A percentile compares a stretch with the other conserved stretches of the same genome.
Conservation (phyloP, 2,888 invertebrate species). For the Nomada goodeniana region DNA sequence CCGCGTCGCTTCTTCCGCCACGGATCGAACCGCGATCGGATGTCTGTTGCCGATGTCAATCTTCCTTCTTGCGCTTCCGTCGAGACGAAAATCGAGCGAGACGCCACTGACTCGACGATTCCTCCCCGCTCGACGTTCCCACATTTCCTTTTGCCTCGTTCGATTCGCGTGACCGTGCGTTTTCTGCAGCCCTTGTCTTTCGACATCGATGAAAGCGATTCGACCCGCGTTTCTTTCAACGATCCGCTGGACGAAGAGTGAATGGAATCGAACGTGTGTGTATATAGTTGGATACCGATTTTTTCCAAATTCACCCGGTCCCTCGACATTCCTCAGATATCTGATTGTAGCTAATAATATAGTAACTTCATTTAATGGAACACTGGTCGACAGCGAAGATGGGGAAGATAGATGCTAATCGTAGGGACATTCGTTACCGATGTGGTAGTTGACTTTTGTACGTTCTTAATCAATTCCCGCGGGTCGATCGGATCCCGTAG, state of each 20-base stretch:
- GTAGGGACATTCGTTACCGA: background rate
- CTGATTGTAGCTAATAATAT: too few species aligned
- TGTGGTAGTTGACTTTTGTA: background rate
- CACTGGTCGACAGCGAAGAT: background rate
- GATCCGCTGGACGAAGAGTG: background rate
- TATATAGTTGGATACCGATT: background rate
- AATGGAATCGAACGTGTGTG: too few species aligned
- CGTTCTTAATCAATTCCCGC: conserved; percentile 5
- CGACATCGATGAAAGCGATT: conserved; percentile 1
- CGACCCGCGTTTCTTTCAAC: background rate
- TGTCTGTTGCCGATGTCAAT: conserved; percentile 56
- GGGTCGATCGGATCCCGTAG: conserved; percentile 9
- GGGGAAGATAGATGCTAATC: conserved; percentile 5
- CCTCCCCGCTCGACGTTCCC: conserved; percentile 17
- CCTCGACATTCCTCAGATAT: too few species aligned
- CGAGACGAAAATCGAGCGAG: conserved; percentile 51
- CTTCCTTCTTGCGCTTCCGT: conserved; percentile 53
- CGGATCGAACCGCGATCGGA: conserved; percentile 63
- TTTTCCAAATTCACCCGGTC: background rate
- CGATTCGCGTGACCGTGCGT: background rate
- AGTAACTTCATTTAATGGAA: too few species aligned
- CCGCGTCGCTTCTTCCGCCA: conserved; percentile 44
- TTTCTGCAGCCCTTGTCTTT: conserved; percentile 14
- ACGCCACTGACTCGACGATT: conserved; percentile 19
- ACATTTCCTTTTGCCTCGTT: conserved; percentile 39